phyloP scores from a whole-genome alignment of 2,888 invertebrate species.

The Epinotia brunnichana region DNA sequence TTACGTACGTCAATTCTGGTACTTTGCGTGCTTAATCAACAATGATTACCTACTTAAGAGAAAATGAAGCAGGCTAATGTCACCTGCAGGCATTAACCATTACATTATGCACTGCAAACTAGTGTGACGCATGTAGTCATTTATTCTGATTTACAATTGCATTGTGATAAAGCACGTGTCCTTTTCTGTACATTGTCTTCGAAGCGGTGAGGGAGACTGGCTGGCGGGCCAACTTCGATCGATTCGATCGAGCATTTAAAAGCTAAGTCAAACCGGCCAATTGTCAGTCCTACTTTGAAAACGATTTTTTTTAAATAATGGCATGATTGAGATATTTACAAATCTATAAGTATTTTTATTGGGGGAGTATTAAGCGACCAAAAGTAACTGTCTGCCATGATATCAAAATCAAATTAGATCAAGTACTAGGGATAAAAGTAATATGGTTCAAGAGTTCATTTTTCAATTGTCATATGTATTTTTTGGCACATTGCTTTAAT shows the following conservation, averaged over 20 bases:
- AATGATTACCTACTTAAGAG: neutral
- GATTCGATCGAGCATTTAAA: neutral
- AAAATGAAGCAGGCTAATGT: conserved; percentile 5
- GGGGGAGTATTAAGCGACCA: too few species aligned
- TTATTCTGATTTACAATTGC: conserved; percentile 13
- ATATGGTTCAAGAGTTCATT: too few species aligned
- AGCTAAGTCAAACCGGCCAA: neutral
- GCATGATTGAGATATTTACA: too few species aligned
- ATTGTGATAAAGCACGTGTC: conserved; percentile 10
- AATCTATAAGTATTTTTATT: too few species aligned
- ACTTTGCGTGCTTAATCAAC: neutral
- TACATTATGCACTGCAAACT: neutral
- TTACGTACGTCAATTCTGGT: neutral
- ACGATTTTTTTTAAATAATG: too few species aligned
- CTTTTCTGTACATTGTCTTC: neutral
- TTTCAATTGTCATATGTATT: too few species aligned
- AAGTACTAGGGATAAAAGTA: too few species aligned
- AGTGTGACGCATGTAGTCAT: conserved; percentile 4
- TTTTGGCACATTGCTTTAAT: too few species aligned
- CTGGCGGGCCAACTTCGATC: neutral
- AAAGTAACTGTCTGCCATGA: too few species aligned
- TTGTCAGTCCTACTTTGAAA: too few species aligned
- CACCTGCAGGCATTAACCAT: neutral
- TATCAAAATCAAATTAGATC: too few species aligned
- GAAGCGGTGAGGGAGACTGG: neutral